Conservation (phyloP, 2,888 invertebrate species). For the Sinopyrophorus schimmeli region DNA sequence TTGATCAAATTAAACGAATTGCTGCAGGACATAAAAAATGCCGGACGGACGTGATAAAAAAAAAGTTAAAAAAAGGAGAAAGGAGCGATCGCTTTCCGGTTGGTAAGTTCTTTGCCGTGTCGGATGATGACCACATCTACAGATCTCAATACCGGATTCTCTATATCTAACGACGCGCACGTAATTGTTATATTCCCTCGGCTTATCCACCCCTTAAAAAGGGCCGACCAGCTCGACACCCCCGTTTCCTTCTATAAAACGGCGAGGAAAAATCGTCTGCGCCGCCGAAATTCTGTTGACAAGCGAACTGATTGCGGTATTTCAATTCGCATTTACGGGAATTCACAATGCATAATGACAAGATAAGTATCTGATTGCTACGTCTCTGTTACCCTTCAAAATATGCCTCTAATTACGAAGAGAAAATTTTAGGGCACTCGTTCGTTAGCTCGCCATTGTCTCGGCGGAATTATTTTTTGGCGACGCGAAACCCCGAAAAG, state of each 20-base stretch:
- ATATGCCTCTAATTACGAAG: slow-evolving; percentile 48
- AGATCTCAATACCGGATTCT: slow-evolving; percentile 52
- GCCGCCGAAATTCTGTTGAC: slow-evolving; percentile 43
- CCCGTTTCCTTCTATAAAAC: no score
- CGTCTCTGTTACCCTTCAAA: slow-evolving; percentile 40
- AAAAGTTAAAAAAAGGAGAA: no score
- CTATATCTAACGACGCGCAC: slow-evolving; percentile 55
- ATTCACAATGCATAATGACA: slow-evolving; percentile 53
- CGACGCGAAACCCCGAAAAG: no score
- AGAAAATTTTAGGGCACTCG: not conserved
- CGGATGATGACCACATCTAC: slow-evolving; percentile 45
- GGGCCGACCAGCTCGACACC: no score
- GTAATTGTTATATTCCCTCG: slow-evolving; percentile 54
- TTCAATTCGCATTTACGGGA: slow-evolving; percentile 50
- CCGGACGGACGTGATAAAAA: no score
- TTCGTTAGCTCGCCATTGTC: slow-evolving; percentile 4
- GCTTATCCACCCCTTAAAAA: slow-evolving; percentile 33
- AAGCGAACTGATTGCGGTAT: slow-evolving; percentile 53
- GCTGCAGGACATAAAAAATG: no score
- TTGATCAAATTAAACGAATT: no score
- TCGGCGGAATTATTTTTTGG: no score
- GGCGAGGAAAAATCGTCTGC: slow-evolving; percentile 45
- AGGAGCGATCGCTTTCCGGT: no score
- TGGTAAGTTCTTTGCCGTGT: slow-evolving; percentile 37
- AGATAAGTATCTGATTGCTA: slow-evolving; percentile 51